Percentiles rank a stretch among this genome's conserved stretches.
Evolutionary conservation across 2,113 vertebrate species (phyloP).

Genomic region (Paraplagusia blochii): DNA sequence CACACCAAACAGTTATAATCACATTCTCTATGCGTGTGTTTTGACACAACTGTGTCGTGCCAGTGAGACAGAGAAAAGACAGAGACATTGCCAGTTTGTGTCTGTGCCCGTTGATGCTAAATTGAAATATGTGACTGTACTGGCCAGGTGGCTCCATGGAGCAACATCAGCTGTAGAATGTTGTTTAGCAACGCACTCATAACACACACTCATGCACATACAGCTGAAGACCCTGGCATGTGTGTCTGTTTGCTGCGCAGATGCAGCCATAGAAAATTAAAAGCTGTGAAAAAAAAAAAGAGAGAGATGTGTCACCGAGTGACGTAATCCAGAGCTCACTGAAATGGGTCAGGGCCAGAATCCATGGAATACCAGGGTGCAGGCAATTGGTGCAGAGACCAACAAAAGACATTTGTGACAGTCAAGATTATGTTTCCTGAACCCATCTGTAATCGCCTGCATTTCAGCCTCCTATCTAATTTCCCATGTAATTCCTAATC

Average conservation of each 20-base stretch:
- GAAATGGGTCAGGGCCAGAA: conserved; percentile 69
- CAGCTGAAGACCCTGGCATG: not conserved
- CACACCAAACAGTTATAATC: not conserved
- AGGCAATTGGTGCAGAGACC: conserved; percentile 31
- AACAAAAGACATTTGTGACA: conserved; percentile 36
- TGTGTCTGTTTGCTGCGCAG: conserved; percentile 11
- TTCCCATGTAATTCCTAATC: not conserved
- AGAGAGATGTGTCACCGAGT: conserved; percentile 22
- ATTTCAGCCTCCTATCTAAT: not conserved
- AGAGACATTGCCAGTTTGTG: conserved; percentile 44
- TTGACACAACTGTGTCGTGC: conserved; percentile 7
- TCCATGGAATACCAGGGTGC: conserved; percentile 23
- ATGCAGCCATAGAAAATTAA: conserved; percentile 8
- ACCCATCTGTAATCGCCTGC: conserved; percentile 24
- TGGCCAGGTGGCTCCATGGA: conserved; percentile 61
- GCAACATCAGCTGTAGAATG: conserved; percentile 31
- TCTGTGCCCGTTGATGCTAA: conserved; percentile 42
- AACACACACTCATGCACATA: not conserved
- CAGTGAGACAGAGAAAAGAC: conserved; percentile 22
- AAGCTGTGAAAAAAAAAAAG: not conserved
- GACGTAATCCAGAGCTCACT: conserved; percentile 38
- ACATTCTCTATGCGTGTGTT: conserved; percentile 10
- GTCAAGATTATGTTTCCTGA: conserved; percentile 15
- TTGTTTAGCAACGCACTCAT: not conserved
- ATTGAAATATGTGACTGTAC: conserved; percentile 42